Conservation (phyloP, 2,113 vertebrate species). For the Albula glossodonta region DNA sequence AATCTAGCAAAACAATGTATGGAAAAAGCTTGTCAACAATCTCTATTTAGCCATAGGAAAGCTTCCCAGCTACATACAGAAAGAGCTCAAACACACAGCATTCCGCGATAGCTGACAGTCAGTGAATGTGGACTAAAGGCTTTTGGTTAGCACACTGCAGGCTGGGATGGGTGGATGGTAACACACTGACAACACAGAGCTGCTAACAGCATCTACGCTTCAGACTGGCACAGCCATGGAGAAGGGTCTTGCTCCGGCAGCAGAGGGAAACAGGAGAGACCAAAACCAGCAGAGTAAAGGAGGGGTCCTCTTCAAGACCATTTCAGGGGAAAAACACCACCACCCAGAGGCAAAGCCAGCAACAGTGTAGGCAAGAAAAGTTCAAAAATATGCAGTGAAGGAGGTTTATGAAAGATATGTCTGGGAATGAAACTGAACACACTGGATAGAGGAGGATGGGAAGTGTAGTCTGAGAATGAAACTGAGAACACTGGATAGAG, state of each 20-base stretch:
- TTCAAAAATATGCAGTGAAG: not conserved
- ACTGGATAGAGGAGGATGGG: too few relatives aligned
- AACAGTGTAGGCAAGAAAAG: not conserved
- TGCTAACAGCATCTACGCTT: not conserved
- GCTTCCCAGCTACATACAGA: not conserved
- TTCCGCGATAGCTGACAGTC: not conserved
- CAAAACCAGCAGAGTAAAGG: not conserved
- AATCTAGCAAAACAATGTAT: too few relatives aligned
- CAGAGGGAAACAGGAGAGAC: not conserved
- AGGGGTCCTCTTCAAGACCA: not conserved
- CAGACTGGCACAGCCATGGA: conserved; percentile 65
- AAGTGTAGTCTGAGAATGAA: too few relatives aligned
- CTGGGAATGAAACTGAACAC: too few relatives aligned
- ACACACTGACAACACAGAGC: too few relatives aligned
- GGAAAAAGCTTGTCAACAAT: not conserved
- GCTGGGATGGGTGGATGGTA: not conserved
- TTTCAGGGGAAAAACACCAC: not conserved
- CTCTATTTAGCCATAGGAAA: not conserved
- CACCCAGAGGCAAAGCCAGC: not conserved
- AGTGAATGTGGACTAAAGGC: not conserved
- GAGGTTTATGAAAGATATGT: too few relatives aligned
- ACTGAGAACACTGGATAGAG: too few relatives aligned
- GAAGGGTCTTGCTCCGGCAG: conserved; percentile 62
- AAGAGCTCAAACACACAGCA: not conserved
- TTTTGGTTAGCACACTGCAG: not conserved